phyloP scores from a whole-genome alignment of 2,113 vertebrate species.

The Prinia subflava region DNA sequence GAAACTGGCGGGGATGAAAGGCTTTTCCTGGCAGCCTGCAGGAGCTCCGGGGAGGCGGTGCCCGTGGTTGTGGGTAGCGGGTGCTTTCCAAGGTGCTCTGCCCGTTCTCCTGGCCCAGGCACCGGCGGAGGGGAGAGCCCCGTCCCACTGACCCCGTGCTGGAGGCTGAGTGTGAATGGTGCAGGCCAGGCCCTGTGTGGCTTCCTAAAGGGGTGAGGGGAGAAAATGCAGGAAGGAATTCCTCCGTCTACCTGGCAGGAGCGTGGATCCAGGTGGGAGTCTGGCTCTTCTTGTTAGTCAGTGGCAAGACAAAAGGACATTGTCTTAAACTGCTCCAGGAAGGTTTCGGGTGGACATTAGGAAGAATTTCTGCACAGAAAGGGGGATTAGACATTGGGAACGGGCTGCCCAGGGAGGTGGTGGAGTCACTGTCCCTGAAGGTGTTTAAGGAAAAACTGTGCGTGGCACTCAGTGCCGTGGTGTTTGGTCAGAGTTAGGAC shows the following conservation, averaged over 20 bases:
- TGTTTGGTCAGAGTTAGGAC: not conserved
- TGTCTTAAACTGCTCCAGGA: not conserved
- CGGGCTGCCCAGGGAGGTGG: rapidly evolving
- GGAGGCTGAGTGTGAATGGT: not conserved
- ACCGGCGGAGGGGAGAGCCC: not conserved
- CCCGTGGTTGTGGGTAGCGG: not conserved
- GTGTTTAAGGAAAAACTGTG: not conserved
- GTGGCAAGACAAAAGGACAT: not conserved
- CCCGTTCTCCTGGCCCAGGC: not conserved
- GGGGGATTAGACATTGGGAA: not conserved
- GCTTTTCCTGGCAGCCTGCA: not conserved
- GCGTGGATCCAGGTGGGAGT: no score
- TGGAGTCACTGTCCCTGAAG: rapidly evolving
- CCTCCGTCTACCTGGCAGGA: rapidly evolving
- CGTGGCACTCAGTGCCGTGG: rapidly evolving
- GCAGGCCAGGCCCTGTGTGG: rapidly evolving
- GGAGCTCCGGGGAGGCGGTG: not conserved
- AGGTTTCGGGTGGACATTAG: not conserved
- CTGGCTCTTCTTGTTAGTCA: not conserved
- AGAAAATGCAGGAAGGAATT: no score
- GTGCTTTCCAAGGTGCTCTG: not conserved
- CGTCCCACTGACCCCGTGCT: not conserved
- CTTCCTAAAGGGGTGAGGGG: not conserved
- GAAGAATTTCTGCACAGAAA: not conserved
- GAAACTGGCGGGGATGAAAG: not conserved